Evolutionary conservation across 2,797 vertebrate genomes (phyloP), one percentile per base, ranked within the genome.

Genomic region (Girardinus metallicus): DNA sequence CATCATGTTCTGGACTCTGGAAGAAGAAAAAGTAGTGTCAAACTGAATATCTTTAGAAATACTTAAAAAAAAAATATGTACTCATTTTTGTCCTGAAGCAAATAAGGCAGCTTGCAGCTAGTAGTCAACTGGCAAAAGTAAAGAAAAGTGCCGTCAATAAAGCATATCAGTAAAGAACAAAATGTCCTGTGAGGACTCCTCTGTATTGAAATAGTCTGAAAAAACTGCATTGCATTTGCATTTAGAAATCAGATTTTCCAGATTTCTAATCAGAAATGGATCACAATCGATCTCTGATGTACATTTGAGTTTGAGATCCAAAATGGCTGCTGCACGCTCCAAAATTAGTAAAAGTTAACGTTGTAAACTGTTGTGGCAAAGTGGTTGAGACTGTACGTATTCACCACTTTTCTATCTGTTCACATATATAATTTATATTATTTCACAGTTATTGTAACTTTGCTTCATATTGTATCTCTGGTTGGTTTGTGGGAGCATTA

Each of bases 1-100:
- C 34, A 77, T 46, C 80, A 13, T 77, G 77, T 76, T 73, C n/a
- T 64, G 46, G 29, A 73, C 46, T 64, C 55, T n/a, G 46, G 43
- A 55, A 18, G 43, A 72, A 26, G 44, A 1, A 31, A 29, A 8
- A 1, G 8, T 62, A 13, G 5, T 64, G 60, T 64, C 60, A 64
- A 34, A 64, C 15, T 21, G 5, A 64, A 36, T 64, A 18, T 36
- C 60, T 23, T 23, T 10, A 66, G 18, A 66, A 23, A 39, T 9
- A 4, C n/a, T n/a, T 0, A 15, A 1, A 41, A 60, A 10, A 43
- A 11, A 29, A n/a, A 12, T 29, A 1, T 57, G 11, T 3, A n/a
- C 11, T 4, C 10, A n/a, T 6, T 23, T 10, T 39, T 36, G 31
- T 36, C 36, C 7, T 7, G 15, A 64, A 64, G 16, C 31, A 62